Conservation (phyloP, 2,113 vertebrate genomes). For the Notechis scutatus region DNA sequence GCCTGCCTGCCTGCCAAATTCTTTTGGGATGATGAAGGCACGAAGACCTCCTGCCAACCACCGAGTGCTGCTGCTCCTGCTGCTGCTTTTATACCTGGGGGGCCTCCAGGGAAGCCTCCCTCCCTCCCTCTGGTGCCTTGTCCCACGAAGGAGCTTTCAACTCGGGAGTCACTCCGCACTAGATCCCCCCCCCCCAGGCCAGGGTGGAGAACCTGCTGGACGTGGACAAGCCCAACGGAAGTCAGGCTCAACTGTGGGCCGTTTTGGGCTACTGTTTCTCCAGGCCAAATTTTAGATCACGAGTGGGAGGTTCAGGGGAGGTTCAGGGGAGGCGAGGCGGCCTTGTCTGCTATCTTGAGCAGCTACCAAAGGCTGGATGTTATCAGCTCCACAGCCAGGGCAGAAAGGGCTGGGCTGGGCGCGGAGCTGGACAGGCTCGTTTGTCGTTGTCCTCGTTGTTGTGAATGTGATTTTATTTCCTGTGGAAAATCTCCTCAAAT, state of each 20-base stretch:
- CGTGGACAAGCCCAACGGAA: neutral
- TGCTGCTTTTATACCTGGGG: neutral
- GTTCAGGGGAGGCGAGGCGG: neutral
- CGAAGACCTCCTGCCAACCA: neutral
- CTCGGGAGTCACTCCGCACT: neutral
- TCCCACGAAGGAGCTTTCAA: neutral
- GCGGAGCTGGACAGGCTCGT: neutral
- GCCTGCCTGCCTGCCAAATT: neutral
- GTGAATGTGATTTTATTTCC: neutral
- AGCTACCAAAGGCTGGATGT: neutral
- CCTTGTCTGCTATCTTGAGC: neutral
- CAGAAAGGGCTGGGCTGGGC: neutral
- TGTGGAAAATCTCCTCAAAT: neutral
- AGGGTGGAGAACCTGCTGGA: neutral
- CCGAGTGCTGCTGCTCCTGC: rapidly evolving
- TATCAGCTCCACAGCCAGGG: neutral
- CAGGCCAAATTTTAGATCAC: neutral
- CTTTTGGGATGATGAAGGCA: neutral
- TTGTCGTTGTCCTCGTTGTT: neutral
- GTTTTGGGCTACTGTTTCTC: neutral
- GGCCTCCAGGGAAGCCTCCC: neutral
- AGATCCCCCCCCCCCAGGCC: neutral
- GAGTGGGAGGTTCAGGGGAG: rapidly evolving
- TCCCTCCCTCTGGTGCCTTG: neutral
- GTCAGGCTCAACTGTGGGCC: neutral